Base-by-base conservation (phyloP, 2,113 vertebrate genomes). In the Rostratula benghalensis region DNA sequence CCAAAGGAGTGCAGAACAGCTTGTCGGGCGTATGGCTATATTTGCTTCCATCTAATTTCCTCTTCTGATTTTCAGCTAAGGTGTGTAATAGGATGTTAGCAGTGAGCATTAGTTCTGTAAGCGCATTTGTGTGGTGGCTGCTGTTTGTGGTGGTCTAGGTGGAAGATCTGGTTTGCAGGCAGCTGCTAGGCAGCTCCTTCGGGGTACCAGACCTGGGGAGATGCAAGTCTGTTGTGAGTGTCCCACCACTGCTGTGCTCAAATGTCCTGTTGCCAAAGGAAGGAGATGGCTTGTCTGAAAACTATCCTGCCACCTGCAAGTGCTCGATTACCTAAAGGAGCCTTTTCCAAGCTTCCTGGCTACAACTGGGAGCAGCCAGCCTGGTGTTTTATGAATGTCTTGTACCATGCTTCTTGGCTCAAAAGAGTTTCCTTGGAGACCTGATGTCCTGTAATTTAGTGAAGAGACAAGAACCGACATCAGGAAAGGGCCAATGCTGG, bases 11-110 rank as follows among this genome's bases (percentile, higher is more conserved):
- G 59, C 65, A 64, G 87, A 88, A 33, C 83, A 89, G 65, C 71
- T 64, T 88, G 64, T 87, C 20, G 35, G 85, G 53, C 80, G 23
- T 43, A 71, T 22, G 59, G 43, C 70, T 89, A 2, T 84, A 54
- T 77, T 92, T 90, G 70, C 68, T 93, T 68, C 75, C 30, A 19
- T 94, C 83, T 80, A 9, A 84, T 83, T 94, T 89, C 82, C 83
- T 94, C 63, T 56, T 46, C 25, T 0, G 19, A 27, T 95, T 89
- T 93, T 86, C 82, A 83, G 81, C 84, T 76, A 35, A 67, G 75
- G 87, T 37, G 25, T 75, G 45, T 73, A 75, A 50, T 31, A 81
- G 76, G 83, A 60, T 90, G 56, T 78, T 73, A 33, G 56, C 92
- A 87, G 81, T 41, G 37, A 73, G 71, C 54, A 17, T 57, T 48